A percentile compares a stretch with the other conserved stretches of the same genome.
Evolutionary conservation across 2,888 invertebrate species (phyloP).

Genomic region (Cryptocephalus moraei): DNA sequence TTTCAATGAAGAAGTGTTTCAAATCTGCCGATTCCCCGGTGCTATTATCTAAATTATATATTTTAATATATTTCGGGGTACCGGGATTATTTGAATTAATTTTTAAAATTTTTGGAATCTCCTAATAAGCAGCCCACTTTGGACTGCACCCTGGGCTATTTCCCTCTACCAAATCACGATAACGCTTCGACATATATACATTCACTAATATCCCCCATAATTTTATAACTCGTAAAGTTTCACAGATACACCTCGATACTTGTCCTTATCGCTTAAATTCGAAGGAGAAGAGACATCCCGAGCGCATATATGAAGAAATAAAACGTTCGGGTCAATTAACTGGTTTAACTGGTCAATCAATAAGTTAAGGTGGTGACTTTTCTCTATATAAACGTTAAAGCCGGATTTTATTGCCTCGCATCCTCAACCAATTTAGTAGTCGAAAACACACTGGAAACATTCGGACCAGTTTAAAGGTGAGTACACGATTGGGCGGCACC

Average conservation of each 20-base stretch:
- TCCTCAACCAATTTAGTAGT: conserved; percentile 21
- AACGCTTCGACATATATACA: too few relatives aligned
- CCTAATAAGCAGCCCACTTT: too few relatives aligned
- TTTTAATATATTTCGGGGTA: conserved; percentile 26
- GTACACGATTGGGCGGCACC: conserved; percentile 16
- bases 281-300: too few relatives aligned
- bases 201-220: too few relatives aligned
- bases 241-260: too few relatives aligned
- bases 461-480: conserved; percentile 5
- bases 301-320: conserved; percentile 7
- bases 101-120: conserved; percentile 19
- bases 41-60: conserved; percentile 34
- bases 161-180: too few relatives aligned
- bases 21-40: conserved; percentile 20
- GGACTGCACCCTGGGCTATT: too few relatives aligned
- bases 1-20: conserved; percentile 15
- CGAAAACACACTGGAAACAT: conserved; percentile 10
- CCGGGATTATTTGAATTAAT: conserved; percentile 30
- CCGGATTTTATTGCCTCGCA: conserved; percentile 27
- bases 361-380: conserved; percentile 30
- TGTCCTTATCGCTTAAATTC: too few relatives aligned
- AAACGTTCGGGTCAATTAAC: conserved; percentile 10
- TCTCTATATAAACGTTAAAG: conserved; percentile 29
- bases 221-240: too few relatives aligned
- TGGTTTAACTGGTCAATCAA: conserved; percentile 25